phyloP scores from a whole-genome alignment of 2,113 vertebrate genomes.

The Eidolon helvum region DNA sequence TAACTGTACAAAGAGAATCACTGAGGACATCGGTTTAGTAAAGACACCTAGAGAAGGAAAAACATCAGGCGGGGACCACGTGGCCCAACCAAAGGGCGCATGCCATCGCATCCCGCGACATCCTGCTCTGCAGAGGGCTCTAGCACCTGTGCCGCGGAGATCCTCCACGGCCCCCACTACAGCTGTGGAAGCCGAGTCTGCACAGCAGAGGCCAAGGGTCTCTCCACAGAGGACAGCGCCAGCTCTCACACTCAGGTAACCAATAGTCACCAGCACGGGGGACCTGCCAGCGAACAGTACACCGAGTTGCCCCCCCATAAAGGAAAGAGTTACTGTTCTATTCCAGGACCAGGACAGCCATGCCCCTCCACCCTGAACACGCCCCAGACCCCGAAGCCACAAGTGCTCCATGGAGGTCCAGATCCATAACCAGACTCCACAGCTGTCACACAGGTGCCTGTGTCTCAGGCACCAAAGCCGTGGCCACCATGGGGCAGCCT shows the following conservation, averaged over 20 bases:
- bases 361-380: background rate
- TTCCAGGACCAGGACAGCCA: background rate
- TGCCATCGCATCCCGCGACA: background rate
- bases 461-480: background rate
- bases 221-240: background rate
- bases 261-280: fast-evolving
- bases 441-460: background rate
- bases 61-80: background rate
- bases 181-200: too few species aligned
- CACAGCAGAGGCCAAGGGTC: background rate
- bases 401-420: background rate
- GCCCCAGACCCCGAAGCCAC: too few species aligned
- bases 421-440: background rate
- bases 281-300: background rate
- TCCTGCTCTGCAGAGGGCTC: too few species aligned
- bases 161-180: background rate
- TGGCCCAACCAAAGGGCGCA: background rate
- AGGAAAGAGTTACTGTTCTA: background rate
- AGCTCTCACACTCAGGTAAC: background rate
- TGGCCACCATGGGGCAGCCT: background rate
- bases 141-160: background rate
- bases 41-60: background rate
- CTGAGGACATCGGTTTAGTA: background rate
- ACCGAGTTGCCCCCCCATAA: background rate
- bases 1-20: background rate